Evolutionary conservation across 2,113 vertebrate species (phyloP), one percentile per base, ranked within the genome.

Genomic region (Asarcornis scutulata): DNA sequence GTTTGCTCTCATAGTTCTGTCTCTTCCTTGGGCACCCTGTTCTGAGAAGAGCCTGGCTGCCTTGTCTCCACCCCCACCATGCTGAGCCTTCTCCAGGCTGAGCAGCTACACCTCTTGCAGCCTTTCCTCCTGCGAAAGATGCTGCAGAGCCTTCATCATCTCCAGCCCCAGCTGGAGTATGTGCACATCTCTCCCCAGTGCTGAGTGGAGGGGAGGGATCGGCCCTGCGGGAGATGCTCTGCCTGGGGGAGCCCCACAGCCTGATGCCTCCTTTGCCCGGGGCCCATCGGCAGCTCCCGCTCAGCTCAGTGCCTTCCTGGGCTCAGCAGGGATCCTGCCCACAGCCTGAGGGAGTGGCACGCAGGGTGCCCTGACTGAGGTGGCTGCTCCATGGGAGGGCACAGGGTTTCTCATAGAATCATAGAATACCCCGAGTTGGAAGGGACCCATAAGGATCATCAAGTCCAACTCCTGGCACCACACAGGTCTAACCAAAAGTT

Each of bases 321-420:
- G 44, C 32, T 25, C 36, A 4, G 52, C 59, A 34, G 42, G 29
- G 9, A 40, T 92, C 5, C 52, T 62, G 34, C 22, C 36, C 7
- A 21, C 0, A 0, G 26, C 32, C 0, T 0, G 38, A 72, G 64
- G 31, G 0, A 2, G 32, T 13, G 59, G n/a, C 23, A 36, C 15
- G 13, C 7, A 3, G 9, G 26, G 38, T 17, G n/a, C 63, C 42
- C 7, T 1, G 17, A 13, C 32, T 10, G 14, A 50, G 27, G 26
- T 38, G 69, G 26, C 34, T 15, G 17, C 34, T 22, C 48, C 10
- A 6, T 13, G 5, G 8, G 55, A 44, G 40, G 40, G 73, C 10
- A 0, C 17, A 18, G 38, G 29, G 36, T 7, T 66, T 9, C 52
- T 40, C 40, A 40, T 40, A 40, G 40, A 40, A 40, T 40, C 40